Base-by-base conservation (phyloP, 92 coral and sea anemone species). In the Hydrozoanthus gracilis region DNA sequence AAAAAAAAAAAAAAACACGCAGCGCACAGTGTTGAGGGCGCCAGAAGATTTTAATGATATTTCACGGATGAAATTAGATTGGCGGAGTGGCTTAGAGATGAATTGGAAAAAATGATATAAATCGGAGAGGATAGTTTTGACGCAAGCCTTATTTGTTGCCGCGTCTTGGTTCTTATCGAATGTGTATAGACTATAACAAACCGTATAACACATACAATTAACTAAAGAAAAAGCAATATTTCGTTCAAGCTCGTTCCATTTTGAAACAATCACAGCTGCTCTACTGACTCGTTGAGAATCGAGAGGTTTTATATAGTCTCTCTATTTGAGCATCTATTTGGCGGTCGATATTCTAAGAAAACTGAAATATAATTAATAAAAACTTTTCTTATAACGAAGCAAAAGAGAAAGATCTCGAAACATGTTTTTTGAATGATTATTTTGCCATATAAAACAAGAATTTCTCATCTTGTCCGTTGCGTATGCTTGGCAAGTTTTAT, bases 1-100 rank as follows among this genome's bases (percentile, higher is more conserved):
- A 80, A 48, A 46, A 27, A 27, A 27, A 0, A 27, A 27, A 27
- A 27, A 27, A 27, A 27, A 27, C 85, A 17, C 48, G 85, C 47
- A 44, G 61, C 16, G 74, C 74, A 49, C 85, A 80, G 85, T 74
- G 45, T 62, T 61, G 10, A 47, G 85, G 85, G 39, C 85, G 74
- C 83, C 83, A 78, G 13, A 54, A 44, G 39, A 60, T 58, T 13
- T 60, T 65, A 65, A 80, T 65, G 46, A 66, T 49, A 51, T 18
- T 51, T 48, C 60, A 80, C 60, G 55, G 47, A 20, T 51, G 73
- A 65, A 48, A 51, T 47, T 65, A 80, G 85, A 4, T 66, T 64
- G 74, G 66, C 11, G 54, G 51, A 64, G 72, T 78, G 8, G 67
- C n/a, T 45, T 16, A n/a, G 44, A 64, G 60, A 3, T 60, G 83